These are phyloP conservation scores for Brachionus manjavacas DNA, from an alignment of 1,140 invertebrate genomes.

Conservation along the genomic window DNA sequence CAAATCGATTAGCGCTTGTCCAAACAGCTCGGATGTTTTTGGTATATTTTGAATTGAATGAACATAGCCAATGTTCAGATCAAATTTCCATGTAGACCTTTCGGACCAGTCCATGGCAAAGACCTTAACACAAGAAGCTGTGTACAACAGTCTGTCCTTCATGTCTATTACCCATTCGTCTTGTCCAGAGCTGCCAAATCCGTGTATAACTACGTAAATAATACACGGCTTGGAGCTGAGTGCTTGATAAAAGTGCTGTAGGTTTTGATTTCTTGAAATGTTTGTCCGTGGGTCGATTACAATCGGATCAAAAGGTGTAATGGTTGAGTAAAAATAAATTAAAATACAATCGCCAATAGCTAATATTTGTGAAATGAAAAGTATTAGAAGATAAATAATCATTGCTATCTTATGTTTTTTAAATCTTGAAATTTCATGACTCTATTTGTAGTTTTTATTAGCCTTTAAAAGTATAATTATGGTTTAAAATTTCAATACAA, in stretches of 20 bases:
- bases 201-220: constrained; percentile 9
- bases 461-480: not conserved
- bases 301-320: not conserved
- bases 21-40: not conserved
- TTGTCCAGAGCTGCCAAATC: not conserved
- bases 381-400: not conserved
- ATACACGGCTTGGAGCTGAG: not conserved
- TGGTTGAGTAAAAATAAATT: not conserved
- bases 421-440: not conserved
- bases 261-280: not conserved
- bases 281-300: not conserved
- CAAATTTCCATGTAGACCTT: not conserved
- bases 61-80: constrained; percentile 1
- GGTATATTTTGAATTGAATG: not conserved
- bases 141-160: not conserved
- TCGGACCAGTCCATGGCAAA: constrained; percentile 23
- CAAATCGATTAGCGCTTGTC: not conserved
- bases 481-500: not conserved
- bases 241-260: not conserved
- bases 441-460: not conserved
- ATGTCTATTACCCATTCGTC: not conserved
- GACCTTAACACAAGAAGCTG: not conserved
- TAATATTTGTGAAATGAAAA: not conserved
- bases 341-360: not conserved
- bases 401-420: not conserved